A percentile compares a stretch with the other conserved stretches of the same genome.
Conservation (phyloP, 2,113 vertebrate genomes). For the Phalacrocorax aristotelis region DNA sequence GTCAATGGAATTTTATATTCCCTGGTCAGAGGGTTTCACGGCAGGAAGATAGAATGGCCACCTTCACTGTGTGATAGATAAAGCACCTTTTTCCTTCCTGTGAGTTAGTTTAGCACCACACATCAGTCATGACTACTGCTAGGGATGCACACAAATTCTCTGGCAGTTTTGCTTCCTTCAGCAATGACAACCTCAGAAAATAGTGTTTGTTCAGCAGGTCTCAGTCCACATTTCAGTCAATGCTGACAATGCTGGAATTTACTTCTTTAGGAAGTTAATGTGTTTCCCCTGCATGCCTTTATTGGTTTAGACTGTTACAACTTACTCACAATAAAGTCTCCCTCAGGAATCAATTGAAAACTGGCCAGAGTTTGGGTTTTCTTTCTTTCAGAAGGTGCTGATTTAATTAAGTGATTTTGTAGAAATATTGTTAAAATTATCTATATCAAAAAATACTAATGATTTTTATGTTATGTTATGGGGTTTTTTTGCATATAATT, state of each 20-base stretch:
- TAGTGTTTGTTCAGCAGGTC: background rate
- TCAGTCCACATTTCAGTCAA: background rate
- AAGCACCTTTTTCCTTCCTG: background rate
- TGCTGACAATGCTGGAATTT: background rate
- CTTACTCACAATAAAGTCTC: background rate
- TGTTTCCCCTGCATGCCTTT: background rate
- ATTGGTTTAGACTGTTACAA: background rate
- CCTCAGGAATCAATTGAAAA: background rate
- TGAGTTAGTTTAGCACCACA: background rate
- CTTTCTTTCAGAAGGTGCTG: background rate
- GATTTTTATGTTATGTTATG: background rate
- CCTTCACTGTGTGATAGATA: background rate
- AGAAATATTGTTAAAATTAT: background rate
- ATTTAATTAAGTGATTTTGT: background rate
- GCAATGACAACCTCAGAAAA: background rate
- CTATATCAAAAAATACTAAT: background rate
- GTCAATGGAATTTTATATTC: background rate
- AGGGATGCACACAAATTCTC: background rate
- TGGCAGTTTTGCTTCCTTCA: background rate
- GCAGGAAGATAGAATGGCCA: background rate
- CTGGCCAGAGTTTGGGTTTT: background rate
- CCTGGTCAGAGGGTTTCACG: background rate
- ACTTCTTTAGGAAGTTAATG: background rate
- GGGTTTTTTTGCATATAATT: background rate
- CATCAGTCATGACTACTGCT: accelerated